Base-by-base conservation (phyloP, 2,888 invertebrate genomes). In the Rotaria socialis region DNA sequence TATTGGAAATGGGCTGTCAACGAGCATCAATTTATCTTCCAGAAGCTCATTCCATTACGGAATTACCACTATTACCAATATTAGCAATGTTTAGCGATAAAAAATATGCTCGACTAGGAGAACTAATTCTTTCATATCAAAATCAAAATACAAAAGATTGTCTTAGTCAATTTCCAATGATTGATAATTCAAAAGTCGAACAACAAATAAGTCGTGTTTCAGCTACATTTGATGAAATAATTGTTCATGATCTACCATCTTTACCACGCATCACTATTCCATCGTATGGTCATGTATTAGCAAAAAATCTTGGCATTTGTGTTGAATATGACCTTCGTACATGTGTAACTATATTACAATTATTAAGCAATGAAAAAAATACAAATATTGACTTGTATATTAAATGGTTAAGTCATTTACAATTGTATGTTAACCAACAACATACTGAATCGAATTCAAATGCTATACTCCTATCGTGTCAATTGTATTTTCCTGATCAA, bases 401-500 rank as follows among this genome's bases (percentile, higher is more conserved):
- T n/a, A 43, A 86, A 56, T 86, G 86, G 86, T 84, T 86, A 43
- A 16, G 35, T 10, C 80, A 86, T 86, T 84, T 86, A 58, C 80
- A 86, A 50, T 84, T 56, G 43, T 55, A 84, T 84, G 41, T 74
- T 58, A n/a, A 47, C 7, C 43, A 80, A 22, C 24, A 43, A 43
- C 16, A 35, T 55, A 22, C 1, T 22, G 22, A 55, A 80, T 52
- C 35, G 10, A 58, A 84, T 19, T 8, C 55, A 43, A 43, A 35
- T 19, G 7, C 3, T 67, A 8, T 67, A 67, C 10, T 67, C 14
- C 6, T 16, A n/a, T 14, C 27, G 27, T 67, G 67, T 27, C n/a
- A 67, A 16, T 16, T 67, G 10, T 67, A 67, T 35, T 11, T 67
- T n/a, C 67, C 67, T 67, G 67, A 67, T 27, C 14, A n/a, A 16